Evolutionary conservation across 2,113 vertebrate species (phyloP).

Genomic region (Spea multiplicata): DNA sequence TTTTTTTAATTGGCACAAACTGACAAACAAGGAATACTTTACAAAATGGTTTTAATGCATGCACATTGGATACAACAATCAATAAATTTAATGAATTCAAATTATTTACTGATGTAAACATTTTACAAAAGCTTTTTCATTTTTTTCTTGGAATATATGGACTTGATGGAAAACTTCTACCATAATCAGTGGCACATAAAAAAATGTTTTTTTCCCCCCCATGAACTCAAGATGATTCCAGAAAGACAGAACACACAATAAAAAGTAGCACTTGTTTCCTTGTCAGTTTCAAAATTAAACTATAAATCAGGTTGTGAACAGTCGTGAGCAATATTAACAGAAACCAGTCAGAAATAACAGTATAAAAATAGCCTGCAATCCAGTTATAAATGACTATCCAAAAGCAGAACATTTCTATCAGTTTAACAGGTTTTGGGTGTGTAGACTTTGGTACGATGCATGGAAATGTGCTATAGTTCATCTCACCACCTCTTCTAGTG

Average conservation of each 20-base stretch:
- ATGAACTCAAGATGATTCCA: conserved; percentile 68
- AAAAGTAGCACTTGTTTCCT: conserved; percentile 51
- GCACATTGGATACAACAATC: conserved; percentile 84
- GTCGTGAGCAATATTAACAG: conserved; percentile 56
- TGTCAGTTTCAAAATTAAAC: conserved; percentile 72
- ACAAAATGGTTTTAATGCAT: conserved; percentile 91
- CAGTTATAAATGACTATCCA: conserved; percentile 75
- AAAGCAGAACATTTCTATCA: conserved; percentile 67
- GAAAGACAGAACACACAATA: conserved; percentile 50
- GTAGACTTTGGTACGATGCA: conserved; percentile 84
- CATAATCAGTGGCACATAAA: conserved; percentile 74
- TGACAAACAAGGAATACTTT: conserved; percentile 62
- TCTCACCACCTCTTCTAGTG: conserved; percentile 63
- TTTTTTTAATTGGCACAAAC: not conserved
- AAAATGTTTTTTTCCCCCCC: conserved; percentile 1
- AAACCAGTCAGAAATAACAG: conserved; percentile 77
- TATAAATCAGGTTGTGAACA: conserved; percentile 74
- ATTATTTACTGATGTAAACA: conserved; percentile 91
- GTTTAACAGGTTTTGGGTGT: conserved; percentile 56
- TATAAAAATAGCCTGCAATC: conserved; percentile 85
- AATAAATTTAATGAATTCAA: conserved; percentile 78
- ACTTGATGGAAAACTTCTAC: conserved; percentile 66
- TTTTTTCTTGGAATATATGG: conserved; percentile 66
- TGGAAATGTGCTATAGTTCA: conserved; percentile 64
- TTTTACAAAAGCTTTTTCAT: conserved; percentile 77